Evolutionary conservation across 2,113 vertebrate genomes (phyloP), one percentile per base, ranked within the genome.

Genomic region (Planiliza haematocheilus): DNA sequence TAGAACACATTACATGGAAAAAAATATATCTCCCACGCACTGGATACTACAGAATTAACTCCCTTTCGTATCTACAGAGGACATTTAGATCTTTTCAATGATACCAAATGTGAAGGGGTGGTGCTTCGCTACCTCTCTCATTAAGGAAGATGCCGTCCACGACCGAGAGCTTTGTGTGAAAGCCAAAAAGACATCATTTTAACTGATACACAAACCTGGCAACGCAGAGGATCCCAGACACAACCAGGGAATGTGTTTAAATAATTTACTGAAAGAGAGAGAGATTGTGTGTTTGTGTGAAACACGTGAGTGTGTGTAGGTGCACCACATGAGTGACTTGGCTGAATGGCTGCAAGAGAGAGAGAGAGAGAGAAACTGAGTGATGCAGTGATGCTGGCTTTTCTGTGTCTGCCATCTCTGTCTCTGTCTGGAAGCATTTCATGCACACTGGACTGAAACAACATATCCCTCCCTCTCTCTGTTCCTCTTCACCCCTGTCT

Each of bases 341-440:
- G 37, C 38, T 60, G 76, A 70, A 51, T 30, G 63, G 37, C 38
- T 8, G 57, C 14, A 5, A 5, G 24, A 30, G 24, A 30, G 24
- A 5, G 24, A 30, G 24, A 30, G 24, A 5, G 50, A 49, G 74
- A 53, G 69, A 21, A 66, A 77, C 56, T 9, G 49, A 72, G 64
- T 59, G 73, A 78, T 59, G 81, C 48, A 39, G 46, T 8, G 75
- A 52, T 63, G 46, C 60, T 65, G 53, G 50, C 53, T 79, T 18
- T 74, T 74, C 50, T 80, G 70, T 68, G 48, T 81, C 77, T 82
- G 71, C 48, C 42, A 18, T 70, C 77, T 63, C 59, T 53, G 60
- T 77, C 64, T 69, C 16, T 64, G 61, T 81, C 68, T 69, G 73
- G 51, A 62, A 49, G 49, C 63, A 76, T 89, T 76, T 83, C 82